Evolutionary conservation across 2,113 vertebrate species (phyloP).

Genomic region (Hystrix brachyura): DNA sequence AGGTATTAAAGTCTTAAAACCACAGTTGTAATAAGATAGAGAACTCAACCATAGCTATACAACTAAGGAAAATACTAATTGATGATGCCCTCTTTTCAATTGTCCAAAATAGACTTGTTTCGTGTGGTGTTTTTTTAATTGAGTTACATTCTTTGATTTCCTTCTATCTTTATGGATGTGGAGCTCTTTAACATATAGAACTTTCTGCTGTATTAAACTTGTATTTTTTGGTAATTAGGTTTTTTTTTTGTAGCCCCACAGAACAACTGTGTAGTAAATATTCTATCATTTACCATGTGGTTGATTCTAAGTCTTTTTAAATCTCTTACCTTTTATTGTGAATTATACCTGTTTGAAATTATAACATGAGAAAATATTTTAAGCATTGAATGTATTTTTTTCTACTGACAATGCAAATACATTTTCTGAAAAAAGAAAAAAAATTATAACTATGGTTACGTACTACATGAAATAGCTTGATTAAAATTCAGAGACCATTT

Average conservation of each 20-base stretch:
- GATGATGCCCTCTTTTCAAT: slow-evolving; percentile 55
- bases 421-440: slow-evolving; percentile 4
- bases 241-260: neutral
- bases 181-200: slow-evolving; percentile 35
- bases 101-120: slow-evolving; percentile 70
- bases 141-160: slow-evolving; percentile 66
- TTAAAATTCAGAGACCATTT: slow-evolving; percentile 1
- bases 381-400: neutral
- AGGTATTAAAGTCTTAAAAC: slow-evolving; percentile 78
- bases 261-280: neutral
- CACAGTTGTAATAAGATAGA: slow-evolving; percentile 72
- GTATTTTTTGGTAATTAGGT: slow-evolving; percentile 29
- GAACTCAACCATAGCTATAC: slow-evolving; percentile 73
- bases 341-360: slow-evolving; percentile 46
- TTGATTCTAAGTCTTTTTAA: neutral
- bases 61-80: slow-evolving; percentile 69
- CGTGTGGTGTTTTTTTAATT: slow-evolving; percentile 72
- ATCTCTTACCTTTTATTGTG: slow-evolving; percentile 24
- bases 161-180: slow-evolving; percentile 58
- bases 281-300: neutral
- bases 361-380: slow-evolving; percentile 15
- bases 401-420: neutral
- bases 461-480: neutral
- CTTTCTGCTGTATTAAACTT: slow-evolving; percentile 50
- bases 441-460: neutral